Base-by-base conservation (phyloP, 1,140 invertebrate species). In the Apolygus lucorum region DNA sequence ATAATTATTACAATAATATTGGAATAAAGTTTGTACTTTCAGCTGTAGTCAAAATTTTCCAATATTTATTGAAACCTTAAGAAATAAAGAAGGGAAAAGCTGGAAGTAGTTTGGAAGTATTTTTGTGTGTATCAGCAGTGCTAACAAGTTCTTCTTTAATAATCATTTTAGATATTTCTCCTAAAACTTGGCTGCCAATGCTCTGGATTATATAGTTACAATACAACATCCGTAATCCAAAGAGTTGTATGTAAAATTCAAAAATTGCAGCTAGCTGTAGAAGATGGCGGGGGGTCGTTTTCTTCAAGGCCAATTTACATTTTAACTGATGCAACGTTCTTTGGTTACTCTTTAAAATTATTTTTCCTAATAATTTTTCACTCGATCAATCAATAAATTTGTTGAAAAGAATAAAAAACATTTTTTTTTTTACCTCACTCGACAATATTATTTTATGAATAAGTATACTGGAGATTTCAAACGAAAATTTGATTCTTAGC, bases 21-120 rank as follows among this genome's bases (percentile, higher is more conserved):
- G 22, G 54, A 59, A 59, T 59, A 59, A 59, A 59, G 11, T 59
- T 59, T 59, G 54, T 59, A 59, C 54, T 59, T 59, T 59, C 54
- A 59, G 22, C 54, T 14, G 34, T 42, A 42, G n/a, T n/a, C 17
- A 42, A 42, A 8, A 42, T 42, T 42, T 42, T 42, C 34, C 34
- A 42, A 42, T 42, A 42, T 42, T 42, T 4, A 42, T 42, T 42
- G 34, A 42, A 42, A 42, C 34, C 17, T 42, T 42, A 4, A 42
- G 17, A 42, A 42, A 42, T 42, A 42, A 42, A 42, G 17, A 8
- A 42, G 4, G 34, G 17, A 42, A 42, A 42, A 42, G 34, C 34
- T 42, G 34, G 34, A 42, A 42, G 34, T 42, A 42, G 34, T 42
- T 42, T 42, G 34, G 34, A 42, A 42, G 34, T 42, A 42, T 42